These are phyloP conservation scores for Latrodectus geometricus DNA, from an alignment of 1,140 invertebrate genomes.

Conservation along the genomic window DNA sequence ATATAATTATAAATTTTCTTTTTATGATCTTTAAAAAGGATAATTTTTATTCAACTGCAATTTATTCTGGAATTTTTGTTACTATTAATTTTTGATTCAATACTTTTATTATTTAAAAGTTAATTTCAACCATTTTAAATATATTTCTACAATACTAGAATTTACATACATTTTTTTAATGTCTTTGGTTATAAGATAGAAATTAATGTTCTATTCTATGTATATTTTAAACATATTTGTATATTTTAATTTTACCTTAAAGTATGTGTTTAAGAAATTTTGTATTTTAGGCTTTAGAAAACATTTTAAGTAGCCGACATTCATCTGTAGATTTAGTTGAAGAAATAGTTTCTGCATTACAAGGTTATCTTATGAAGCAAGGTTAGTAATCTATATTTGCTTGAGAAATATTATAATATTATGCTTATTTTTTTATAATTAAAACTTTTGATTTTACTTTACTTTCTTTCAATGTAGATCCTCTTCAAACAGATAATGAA, in stretches of 20 bases:
- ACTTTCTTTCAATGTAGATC: conserved; percentile 47
- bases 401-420: neutral
- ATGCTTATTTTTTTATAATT: neutral
- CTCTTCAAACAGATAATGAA: conserved; percentile 67
- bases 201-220: neutral
- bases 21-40: no score
- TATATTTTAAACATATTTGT: neutral
- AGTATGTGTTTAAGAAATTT: neutral
- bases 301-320: conserved; percentile 67
- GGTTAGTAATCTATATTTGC: conserved; percentile 35
- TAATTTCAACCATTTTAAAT: no score
- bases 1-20: no score
- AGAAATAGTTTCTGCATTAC: conserved; percentile 66
- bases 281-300: conserved; percentile 65
- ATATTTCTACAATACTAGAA: no score
- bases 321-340: conserved; percentile 66
- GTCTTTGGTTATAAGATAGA: neutral
- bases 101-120: no score
- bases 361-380: conserved; percentile 64
- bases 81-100: no score
- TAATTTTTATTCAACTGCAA: no score
- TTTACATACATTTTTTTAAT: neutral
- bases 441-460: neutral
- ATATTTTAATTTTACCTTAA: neutral
- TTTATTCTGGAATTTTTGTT: no score